Conservation (phyloP, 2,113 vertebrate genomes). For the Amphiprion ocellaris region DNA sequence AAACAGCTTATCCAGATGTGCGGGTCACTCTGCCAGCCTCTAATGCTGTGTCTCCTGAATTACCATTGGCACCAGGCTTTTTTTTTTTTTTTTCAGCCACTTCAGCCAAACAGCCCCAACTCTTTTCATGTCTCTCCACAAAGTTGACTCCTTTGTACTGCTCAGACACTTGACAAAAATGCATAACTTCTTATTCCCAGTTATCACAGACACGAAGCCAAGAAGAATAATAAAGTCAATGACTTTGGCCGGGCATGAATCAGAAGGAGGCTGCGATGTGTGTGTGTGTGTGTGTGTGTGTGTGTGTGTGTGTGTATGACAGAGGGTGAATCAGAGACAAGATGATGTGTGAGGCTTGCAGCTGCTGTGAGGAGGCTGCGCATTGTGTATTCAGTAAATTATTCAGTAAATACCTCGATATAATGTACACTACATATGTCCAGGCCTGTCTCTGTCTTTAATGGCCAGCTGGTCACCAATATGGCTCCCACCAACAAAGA, state of each 20-base stretch:
- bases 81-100: constrained; percentile 40
- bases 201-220: constrained; percentile 76
- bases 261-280: constrained; percentile 56
- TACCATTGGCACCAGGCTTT: constrained; percentile 60
- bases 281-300: constrained; percentile 40
- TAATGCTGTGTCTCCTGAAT: constrained; percentile 55
- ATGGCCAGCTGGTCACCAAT: constrained; percentile 89
- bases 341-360: constrained; percentile 69
- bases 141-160: constrained; percentile 56
- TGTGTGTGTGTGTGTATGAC: constrained; percentile 32
- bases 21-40: constrained; percentile 64
- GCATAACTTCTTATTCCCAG: constrained; percentile 62
- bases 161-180: constrained; percentile 61
- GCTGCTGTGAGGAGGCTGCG: constrained; percentile 72
- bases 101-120: constrained; percentile 53
- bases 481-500: constrained; percentile 82
- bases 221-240: constrained; percentile 79
- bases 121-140: constrained; percentile 61
- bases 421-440: constrained; percentile 88
- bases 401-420: constrained; percentile 86
- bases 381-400: constrained; percentile 85
- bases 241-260: constrained; percentile 81
- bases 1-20: constrained; percentile 78
- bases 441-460: constrained; percentile 80
- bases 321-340: constrained; percentile 53